Evolutionary conservation across 2,888 invertebrate species (phyloP).

Genomic region (Macaria liturata): DNA sequence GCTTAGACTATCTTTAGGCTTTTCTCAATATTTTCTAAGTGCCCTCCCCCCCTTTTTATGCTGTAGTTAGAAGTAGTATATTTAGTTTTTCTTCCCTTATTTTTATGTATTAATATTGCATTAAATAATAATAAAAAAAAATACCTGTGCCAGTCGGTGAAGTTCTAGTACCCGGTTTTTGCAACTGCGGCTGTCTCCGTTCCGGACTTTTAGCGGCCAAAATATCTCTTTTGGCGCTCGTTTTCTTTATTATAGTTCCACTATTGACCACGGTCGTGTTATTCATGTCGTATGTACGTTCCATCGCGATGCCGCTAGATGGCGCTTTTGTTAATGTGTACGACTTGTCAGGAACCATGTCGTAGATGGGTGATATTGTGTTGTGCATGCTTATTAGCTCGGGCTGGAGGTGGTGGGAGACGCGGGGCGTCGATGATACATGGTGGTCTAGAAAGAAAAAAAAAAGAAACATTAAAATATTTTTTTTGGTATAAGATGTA

Average conservation of each 20-base stretch:
- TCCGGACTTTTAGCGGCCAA: conserved; percentile 58
- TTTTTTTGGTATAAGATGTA: no score
- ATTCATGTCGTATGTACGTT: conserved; percentile 53
- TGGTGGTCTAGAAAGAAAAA: conserved; percentile 52
- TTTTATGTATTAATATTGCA: no score
- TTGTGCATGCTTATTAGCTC: conserved; percentile 63
- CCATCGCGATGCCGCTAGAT: conserved; percentile 40
- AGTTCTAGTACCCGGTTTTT: conserved; percentile 40
- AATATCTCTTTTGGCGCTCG: conserved; percentile 63
- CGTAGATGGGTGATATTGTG: conserved; percentile 76
- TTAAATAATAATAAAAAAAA: not conserved
- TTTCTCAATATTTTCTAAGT: no score
- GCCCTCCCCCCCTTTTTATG: no score
- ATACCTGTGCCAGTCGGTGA: conserved; percentile 52
- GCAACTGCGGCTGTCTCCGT: conserved; percentile 47
- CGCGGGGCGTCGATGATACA: conserved; percentile 69
- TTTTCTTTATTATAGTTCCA: conserved; percentile 61
- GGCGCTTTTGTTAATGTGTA: conserved; percentile 55
- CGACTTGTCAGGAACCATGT: conserved; percentile 62
- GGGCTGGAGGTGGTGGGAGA: conserved; percentile 49
- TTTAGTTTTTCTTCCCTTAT: no score
- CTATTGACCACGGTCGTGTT: conserved; percentile 65
- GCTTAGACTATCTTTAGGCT: no score
- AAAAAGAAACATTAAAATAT: no score
- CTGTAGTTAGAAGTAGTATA: no score